Evolutionary conservation across 2,113 vertebrate species (phyloP).

Genomic region (Oryzias curvinotus): DNA sequence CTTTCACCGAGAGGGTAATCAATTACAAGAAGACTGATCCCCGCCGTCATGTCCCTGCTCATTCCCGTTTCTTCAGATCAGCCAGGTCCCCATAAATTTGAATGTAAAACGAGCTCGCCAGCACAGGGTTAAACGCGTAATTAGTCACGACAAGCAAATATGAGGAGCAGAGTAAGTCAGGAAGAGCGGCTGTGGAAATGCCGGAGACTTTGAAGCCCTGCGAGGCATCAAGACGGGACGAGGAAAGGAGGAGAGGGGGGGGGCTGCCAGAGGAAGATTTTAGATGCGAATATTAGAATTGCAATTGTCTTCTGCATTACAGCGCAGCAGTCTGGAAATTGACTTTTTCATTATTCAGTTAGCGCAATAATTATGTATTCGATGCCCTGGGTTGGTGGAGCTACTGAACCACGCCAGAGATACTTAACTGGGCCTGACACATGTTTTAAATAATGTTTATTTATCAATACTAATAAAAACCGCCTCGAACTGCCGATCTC

Average conservation of each 20-base stretch:
- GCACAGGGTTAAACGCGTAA: conserved; percentile 74
- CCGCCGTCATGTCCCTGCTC: conserved; percentile 59
- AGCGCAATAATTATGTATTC: conserved; percentile 82
- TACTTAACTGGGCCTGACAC: conserved; percentile 79
- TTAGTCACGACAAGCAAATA: conserved; percentile 68
- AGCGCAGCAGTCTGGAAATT: conserved; percentile 72
- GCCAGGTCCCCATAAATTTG: conserved; percentile 74
- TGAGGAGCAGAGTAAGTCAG: conserved; percentile 52
- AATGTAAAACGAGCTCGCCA: conserved; percentile 77
- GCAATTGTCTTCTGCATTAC: conserved; percentile 75
- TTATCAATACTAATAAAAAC: conserved; percentile 78
- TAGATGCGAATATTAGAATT: conserved; percentile 77
- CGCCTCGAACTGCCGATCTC: conserved; percentile 60
- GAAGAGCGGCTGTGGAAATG: conserved; percentile 56
- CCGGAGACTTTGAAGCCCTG: conserved; percentile 49
- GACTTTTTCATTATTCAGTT: conserved; percentile 83
- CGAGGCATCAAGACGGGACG: conserved; percentile 63
- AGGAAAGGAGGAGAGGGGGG: conserved; percentile 37
- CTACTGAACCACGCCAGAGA: conserved; percentile 74
- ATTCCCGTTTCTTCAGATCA: conserved; percentile 76
- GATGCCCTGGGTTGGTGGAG: conserved; percentile 76
- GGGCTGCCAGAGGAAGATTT: conserved; percentile 53
- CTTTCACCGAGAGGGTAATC: conserved; percentile 77
- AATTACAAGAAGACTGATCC: conserved; percentile 79
- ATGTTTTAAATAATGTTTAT: conserved; percentile 84